A percentile compares a stretch with the other conserved stretches of the same genome.
Conservation (phyloP, 2,113 vertebrate species). For the Callaeas wilsoni region DNA sequence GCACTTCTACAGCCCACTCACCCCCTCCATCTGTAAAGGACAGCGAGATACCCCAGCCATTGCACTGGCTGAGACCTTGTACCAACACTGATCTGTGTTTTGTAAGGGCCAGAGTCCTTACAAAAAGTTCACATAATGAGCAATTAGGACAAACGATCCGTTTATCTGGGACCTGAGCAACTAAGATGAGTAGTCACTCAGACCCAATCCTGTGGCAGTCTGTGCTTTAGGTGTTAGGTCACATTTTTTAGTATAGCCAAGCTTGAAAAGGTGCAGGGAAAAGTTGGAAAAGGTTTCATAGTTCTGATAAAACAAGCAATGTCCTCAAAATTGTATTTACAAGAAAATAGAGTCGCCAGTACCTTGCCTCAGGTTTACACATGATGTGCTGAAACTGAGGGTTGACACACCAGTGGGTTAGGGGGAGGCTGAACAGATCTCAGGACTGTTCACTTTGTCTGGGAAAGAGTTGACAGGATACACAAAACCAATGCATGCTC, state of each 20-base stretch:
- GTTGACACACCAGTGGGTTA: background rate
- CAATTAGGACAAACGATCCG: background rate
- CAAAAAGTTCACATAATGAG: background rate
- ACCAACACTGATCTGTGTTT: background rate
- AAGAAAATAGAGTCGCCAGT: background rate
- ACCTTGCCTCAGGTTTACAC: background rate
- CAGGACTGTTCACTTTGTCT: constrained; percentile 37
- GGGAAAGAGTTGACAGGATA: constrained; percentile 11
- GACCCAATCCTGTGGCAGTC: background rate
- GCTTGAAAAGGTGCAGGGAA: background rate
- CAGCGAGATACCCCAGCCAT: accelerated
- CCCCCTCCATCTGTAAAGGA: background rate
- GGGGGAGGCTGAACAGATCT: background rate
- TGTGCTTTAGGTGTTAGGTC: background rate
- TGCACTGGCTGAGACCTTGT: background rate
- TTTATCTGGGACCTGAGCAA: background rate
- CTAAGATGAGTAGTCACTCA: background rate
- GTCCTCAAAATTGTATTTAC: background rate
- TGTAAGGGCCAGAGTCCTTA: background rate
- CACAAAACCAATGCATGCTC: background rate
- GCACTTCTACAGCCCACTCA: background rate
- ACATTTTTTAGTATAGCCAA: background rate
- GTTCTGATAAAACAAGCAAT: background rate
- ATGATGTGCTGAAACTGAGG: background rate
- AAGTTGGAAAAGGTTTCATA: background rate